A percentile compares a stretch with the other conserved stretches of the same genome.
Evolutionary conservation across 2,113 vertebrate genomes (phyloP).

Genomic region (Ammodramus savannarum): DNA sequence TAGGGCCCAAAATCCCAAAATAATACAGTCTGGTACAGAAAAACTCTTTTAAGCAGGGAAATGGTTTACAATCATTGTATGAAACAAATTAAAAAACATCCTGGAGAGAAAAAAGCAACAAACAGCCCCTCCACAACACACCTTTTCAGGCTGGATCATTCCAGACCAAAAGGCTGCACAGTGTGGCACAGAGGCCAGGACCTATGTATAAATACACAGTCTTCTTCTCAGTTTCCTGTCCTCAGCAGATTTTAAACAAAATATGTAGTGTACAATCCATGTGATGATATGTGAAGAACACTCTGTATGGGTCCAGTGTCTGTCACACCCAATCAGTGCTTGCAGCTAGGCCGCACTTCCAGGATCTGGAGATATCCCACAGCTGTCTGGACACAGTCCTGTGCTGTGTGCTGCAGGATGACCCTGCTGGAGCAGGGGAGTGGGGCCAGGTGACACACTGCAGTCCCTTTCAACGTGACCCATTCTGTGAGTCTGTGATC

Average conservation of each 20-base stretch:
- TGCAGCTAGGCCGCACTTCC: neutral
- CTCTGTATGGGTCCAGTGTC: accelerated
- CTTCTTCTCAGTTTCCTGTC: neutral
- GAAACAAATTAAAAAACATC: neutral
- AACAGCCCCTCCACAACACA: neutral
- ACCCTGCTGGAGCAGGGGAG: neutral
- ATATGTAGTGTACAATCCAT: neutral
- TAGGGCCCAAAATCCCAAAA: neutral
- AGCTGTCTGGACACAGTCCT: neutral
- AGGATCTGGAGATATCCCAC: neutral
- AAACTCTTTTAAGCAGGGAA: neutral
- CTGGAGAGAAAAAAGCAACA: neutral
- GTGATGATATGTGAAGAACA: neutral
- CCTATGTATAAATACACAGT: neutral
- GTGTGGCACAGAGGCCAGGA: neutral
- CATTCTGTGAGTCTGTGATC: neutral
- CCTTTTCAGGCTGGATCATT: neutral
- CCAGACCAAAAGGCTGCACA: neutral
- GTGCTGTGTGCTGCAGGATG: no score
- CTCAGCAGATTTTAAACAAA: neutral
- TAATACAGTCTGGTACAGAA: neutral
- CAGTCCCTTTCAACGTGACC: neutral
- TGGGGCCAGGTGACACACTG: neutral
- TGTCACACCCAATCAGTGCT: neutral
- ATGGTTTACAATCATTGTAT: neutral